Evolutionary conservation across 2,797 vertebrate genomes (phyloP).

Genomic region (Dendrocincla tyrannina): DNA sequence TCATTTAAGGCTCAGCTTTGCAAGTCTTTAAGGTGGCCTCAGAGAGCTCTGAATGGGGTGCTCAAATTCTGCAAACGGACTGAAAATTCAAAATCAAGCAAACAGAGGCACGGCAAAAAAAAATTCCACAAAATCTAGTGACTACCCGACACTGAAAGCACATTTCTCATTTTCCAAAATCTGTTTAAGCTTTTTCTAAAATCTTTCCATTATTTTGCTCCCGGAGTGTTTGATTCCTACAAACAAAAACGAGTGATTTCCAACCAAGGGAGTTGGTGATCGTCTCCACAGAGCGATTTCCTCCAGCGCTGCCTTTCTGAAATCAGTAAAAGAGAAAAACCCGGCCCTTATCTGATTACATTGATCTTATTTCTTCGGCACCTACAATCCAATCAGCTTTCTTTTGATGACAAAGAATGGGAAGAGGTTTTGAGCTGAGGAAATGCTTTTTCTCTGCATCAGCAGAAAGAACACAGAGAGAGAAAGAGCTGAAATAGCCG

Average conservation of each 20-base stretch:
- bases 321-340: neutral
- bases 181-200: neutral
- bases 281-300: neutral
- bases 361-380: neutral
- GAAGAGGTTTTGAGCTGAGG: neutral
- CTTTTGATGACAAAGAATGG: neutral
- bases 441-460: neutral
- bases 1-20: neutral
- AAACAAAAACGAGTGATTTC: neutral
- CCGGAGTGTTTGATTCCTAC: neutral
- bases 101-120: neutral
- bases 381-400: neutral
- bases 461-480: constrained; percentile 19
- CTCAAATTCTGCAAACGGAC: neutral
- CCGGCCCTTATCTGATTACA: neutral
- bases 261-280: neutral
- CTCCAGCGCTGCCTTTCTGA: neutral
- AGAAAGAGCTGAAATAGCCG: constrained; percentile 18
- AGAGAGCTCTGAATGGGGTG: neutral
- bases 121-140: neutral
- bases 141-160: neutral
- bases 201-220: neutral
- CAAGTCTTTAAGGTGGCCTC: neutral
- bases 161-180: neutral
- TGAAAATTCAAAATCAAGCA: neutral